phyloP scores from a whole-genome alignment of 30 jellyfish, hydroid and myxozoan species.

The Phacellophora camtschatica region DNA sequence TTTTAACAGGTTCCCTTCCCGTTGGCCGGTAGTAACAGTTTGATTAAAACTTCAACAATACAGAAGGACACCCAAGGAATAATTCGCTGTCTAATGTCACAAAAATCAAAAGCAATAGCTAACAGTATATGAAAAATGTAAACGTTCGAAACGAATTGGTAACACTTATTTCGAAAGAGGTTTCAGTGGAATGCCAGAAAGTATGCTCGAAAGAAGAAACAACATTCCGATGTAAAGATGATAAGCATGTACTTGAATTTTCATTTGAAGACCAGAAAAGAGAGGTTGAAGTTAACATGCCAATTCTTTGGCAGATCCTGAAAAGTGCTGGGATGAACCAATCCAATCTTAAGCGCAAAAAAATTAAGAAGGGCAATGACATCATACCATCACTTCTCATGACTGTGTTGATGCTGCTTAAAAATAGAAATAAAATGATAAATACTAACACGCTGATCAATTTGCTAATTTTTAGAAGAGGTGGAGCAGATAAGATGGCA shows the following conservation, averaged over 20 bases:
- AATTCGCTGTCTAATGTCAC: not conserved
- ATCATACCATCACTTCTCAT: not conserved
- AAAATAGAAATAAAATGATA: not conserved
- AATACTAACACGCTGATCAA: not conserved
- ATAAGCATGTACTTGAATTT: not conserved
- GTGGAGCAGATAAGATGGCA: not conserved
- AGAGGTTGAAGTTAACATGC: not conserved
- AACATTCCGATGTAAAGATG: not conserved
- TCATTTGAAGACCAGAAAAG: not conserved
- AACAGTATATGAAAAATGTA: not conserved
- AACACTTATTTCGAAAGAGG: not conserved
- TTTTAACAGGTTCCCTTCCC: too few species aligned
- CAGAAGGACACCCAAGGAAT: not conserved
- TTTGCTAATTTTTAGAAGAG: not conserved
- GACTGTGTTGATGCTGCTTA: not conserved
- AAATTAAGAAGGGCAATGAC: not conserved
- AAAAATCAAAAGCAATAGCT: not conserved
- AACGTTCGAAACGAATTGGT: not conserved
- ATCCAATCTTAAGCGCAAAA: not conserved
- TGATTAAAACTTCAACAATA: not conserved
- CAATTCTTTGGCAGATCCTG: not conserved
- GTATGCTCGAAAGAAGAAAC: not conserved
- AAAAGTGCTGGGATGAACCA: not conserved
- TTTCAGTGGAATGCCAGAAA: not conserved
- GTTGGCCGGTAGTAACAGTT: too few species aligned